A percentile compares a stretch with the other conserved stretches of the same genome.
Evolutionary conservation across 1,140 invertebrate species (phyloP).

Genomic region (Drosophila orosa): DNA sequence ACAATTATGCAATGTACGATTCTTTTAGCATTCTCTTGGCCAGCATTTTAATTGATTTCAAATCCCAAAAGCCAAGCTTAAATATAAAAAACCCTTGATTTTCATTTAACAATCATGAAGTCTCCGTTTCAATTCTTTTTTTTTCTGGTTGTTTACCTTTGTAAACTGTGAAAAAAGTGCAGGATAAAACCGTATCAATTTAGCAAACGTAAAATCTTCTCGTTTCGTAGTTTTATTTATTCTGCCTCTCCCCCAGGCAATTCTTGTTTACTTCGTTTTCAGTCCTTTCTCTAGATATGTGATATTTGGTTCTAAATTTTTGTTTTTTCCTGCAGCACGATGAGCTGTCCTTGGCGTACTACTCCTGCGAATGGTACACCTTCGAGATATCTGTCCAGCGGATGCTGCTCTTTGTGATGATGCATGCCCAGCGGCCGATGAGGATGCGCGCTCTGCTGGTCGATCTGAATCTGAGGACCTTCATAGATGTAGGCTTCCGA

Average conservation of each 20-base stretch:
- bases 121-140: not conserved
- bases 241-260: not conserved
- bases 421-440: slow-evolving; percentile 63
- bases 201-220: not conserved
- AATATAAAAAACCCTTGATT: not conserved
- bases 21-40: not conserved
- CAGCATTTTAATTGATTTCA: not conserved
- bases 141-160: not conserved
- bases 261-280: slow-evolving; percentile 25
- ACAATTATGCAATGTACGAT: not conserved
- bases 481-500: slow-evolving; percentile 54
- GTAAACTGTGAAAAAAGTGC: not conserved
- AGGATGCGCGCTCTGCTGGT: slow-evolving; percentile 68
- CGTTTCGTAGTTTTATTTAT: not conserved
- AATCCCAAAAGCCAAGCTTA: not conserved
- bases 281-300: not conserved
- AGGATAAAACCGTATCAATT: not conserved
- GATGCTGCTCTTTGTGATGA: slow-evolving; percentile 64
- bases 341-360: slow-evolving; percentile 58
- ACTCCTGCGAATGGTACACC: slow-evolving; percentile 65
- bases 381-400: slow-evolving; percentile 50
- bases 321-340: slow-evolving; percentile 48
- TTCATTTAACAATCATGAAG: not conserved
- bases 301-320: not conserved
- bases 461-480: slow-evolving; percentile 68